Evolutionary conservation across 2,797 vertebrate genomes (phyloP), one percentile per base, ranked within the genome.

Genomic region (Dallia pectoralis): DNA sequence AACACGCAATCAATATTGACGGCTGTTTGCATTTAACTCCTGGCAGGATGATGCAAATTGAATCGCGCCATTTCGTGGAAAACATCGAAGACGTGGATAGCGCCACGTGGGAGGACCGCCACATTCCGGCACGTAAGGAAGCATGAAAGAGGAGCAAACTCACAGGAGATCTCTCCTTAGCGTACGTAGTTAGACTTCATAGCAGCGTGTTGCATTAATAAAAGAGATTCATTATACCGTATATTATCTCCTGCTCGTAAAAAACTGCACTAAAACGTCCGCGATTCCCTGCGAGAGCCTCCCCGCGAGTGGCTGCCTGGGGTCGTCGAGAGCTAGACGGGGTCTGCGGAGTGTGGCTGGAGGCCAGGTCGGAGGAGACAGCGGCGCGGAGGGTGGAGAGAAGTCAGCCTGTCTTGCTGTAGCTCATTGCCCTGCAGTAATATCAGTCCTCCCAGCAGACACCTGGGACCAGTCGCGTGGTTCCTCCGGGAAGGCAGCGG

Each of bases 391-490:
- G 49, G 62, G 22, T 12, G 4, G n/a, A 22, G 63, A 71, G 56
- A 80, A 83, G 82, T 85, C 84, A 81, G 85, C 74, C 77, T 78
- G 19, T 66, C 86, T 76, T 83, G 87, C 82, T 85, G 85, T 90
- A 92, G 89, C 89, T 92, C 91, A 92, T 91, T 92, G 90, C 88
- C 88, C 87, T 71, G 82, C 88, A 81, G 88, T 90, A 90, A 93
- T 91, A 86, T 86, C 87, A 81, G 85, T 72, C 74, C 85, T 73
- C 74, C 75, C 85, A 72, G 71, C 80, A 87, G 87, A 91, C 90
- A 93, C 91, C 91, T 92, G 92, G 86, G 92, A 88, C 88, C 87
- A 65, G 73, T 77, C 77, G 85, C 83, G 77, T 85, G 83, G 86
- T 75, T 87, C 86, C 86, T 86, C 76, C 66, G 85, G 85, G 86